A percentile compares a stretch with the other conserved stretches of the same genome.
phyloP scores from a whole-genome alignment of 1,140 invertebrate genomes.

The Anthonomus grandis region DNA sequence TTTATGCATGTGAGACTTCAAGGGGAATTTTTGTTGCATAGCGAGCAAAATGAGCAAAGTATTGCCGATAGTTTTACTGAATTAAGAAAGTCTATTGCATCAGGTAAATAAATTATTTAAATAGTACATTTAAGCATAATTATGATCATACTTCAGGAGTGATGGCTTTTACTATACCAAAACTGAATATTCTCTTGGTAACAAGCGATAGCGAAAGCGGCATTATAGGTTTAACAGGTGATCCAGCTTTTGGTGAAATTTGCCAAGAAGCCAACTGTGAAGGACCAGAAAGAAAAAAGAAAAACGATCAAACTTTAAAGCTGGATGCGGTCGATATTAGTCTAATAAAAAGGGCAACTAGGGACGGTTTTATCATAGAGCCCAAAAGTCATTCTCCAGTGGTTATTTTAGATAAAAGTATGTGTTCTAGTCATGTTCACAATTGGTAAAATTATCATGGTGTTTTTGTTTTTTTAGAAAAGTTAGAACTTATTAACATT shows the following conservation, averaged over 20 bases:
- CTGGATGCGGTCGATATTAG: constrained; percentile 47
- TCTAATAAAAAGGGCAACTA: constrained; percentile 50
- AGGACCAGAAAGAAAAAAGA: constrained; percentile 50
- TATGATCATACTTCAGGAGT: constrained; percentile 49
- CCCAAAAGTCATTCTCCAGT: constrained; percentile 43
- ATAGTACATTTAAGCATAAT: neutral
- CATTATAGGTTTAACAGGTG: constrained; percentile 52
- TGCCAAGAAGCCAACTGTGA: constrained; percentile 49
- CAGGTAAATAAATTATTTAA: constrained; percentile 10
- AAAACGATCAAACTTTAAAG: constrained; percentile 46
- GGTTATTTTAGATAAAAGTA: constrained; percentile 46
- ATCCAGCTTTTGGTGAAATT: constrained; percentile 57
- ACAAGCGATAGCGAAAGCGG: constrained; percentile 54
- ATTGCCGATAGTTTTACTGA: constrained; percentile 56
- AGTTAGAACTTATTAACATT: constrained; percentile 52
- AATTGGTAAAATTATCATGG: too few relatives aligned
- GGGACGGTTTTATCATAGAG: constrained; percentile 23
- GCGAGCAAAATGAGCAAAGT: constrained; percentile 52
- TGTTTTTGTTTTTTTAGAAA: constrained; percentile 46
- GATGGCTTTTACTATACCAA: constrained; percentile 61
- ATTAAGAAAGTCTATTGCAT: constrained; percentile 55
- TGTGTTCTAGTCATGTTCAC: constrained; percentile 24
- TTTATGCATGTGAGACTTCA: constrained; percentile 64
- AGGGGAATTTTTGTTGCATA: constrained; percentile 50
- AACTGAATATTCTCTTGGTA: constrained; percentile 58